Base-by-base conservation (phyloP, 1,140 invertebrate species). In the Drosophila novamexicana region DNA sequence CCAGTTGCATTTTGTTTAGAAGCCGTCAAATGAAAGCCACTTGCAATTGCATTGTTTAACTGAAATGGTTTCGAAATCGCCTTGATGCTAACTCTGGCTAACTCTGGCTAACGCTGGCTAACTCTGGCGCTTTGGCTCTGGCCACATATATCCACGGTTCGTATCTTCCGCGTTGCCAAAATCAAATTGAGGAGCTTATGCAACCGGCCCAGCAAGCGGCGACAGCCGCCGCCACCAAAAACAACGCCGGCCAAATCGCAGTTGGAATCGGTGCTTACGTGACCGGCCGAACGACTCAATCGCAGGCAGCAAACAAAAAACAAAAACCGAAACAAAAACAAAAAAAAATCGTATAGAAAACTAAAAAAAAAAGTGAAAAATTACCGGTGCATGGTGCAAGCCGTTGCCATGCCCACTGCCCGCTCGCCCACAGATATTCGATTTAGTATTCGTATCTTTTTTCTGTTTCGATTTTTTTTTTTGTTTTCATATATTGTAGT, bases 91-190 rank as follows among this genome's bases (percentile, higher is more conserved):
- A 58, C 69, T 71, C 49, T 64, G 39, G 39, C 39, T 42, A 18
- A 18, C 18, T 18, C 18, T 18, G 18, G 18, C 18, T 58, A 52
- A 58, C 69, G 64, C 49, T 64, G 39, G 39, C 39, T 56, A 34
- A 42, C 63, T 56, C 10, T 66, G 52, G 52, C 63, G 61, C 29
- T 36, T 9, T 67, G 34, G 64, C n/a, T 50, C 12, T 7, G 44
- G 22, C 29, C 14, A 52, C 16, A 64, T 49, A 40, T 53, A 32
- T 42, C 40, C 16, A n/a, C 3, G 37, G 36, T 61, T 57, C 59
- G 75, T 71, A 77, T 77, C 74, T 81, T 81, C 79, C 79, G 75
- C 79, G 70, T 81, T 70, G 78, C 78, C 78, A 77, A 81, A 81
- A 78, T 66, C 56, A 78, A 78, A 78, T 77, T 74, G 71, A 54